Percentiles rank a stretch among this genome's conserved stretches.
Conservation (phyloP, 2,797 vertebrate genomes). For the Aplochiton taeniatus region DNA sequence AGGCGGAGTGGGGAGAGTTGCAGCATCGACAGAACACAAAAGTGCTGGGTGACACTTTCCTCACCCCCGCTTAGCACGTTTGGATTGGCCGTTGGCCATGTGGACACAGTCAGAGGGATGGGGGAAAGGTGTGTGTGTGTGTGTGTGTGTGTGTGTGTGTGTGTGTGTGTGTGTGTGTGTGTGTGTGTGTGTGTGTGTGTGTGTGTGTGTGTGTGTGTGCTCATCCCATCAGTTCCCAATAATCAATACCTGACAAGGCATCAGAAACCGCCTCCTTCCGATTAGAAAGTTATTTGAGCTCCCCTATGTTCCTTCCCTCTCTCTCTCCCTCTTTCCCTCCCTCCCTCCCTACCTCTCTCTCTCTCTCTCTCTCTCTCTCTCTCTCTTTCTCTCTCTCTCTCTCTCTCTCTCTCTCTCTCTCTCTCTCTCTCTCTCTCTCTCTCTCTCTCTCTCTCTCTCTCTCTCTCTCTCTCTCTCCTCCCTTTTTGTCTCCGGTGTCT, state of each 20-base stretch:
- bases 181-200: too few species aligned
- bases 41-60: conserved; percentile 63
- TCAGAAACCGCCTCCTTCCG: conserved; percentile 47
- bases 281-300: conserved; percentile 46
- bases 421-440: conserved; percentile 19
- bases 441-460: conserved; percentile 10
- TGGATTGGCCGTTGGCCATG: conserved; percentile 45
- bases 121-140: conserved; percentile 18
- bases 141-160: background rate
- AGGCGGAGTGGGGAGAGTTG: conserved; percentile 56
- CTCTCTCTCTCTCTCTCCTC: conserved; percentile 18
- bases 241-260: conserved; percentile 61
- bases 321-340: conserved; percentile 1
- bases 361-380: conserved; percentile 26
- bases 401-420: conserved; percentile 1
- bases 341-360: conserved; percentile 17
- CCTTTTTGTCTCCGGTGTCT: background rate
- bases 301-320: background rate
- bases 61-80: conserved; percentile 57
- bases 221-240: conserved; percentile 43
- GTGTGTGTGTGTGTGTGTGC: too few species aligned
- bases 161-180: too few species aligned
- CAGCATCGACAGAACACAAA: conserved; percentile 71
- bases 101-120: conserved; percentile 21
- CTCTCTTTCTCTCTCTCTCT: background rate